phyloP scores from a whole-genome alignment of 2,113 vertebrate species.

The Odocoileus hemionus region DNA sequence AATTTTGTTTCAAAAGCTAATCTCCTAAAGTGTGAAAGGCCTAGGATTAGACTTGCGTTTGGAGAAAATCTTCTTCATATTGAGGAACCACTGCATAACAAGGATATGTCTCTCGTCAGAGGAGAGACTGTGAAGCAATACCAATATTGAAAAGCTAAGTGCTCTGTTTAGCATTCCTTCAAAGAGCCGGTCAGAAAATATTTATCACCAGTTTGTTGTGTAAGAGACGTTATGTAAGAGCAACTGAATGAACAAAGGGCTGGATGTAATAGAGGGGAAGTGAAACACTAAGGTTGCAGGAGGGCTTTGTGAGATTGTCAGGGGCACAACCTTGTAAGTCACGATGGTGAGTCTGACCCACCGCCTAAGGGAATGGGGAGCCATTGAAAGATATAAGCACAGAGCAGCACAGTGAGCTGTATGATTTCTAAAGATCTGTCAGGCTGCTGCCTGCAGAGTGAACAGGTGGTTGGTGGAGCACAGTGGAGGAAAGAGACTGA shows the following conservation, averaged over 20 bases:
- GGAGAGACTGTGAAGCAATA: background rate
- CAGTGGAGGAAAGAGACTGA: background rate
- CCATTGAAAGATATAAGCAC: background rate
- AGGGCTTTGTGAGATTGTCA: background rate
- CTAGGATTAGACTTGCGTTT: background rate
- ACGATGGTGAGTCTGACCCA: background rate
- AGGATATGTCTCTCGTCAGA: accelerated
- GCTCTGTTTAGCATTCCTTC: background rate
- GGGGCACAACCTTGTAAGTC: background rate
- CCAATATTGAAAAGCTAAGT: background rate
- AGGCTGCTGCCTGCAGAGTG: background rate
- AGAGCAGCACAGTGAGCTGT: background rate
- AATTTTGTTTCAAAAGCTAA: background rate
- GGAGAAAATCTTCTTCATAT: background rate
- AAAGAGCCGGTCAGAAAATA: background rate
- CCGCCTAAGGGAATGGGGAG: background rate
- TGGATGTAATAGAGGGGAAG: background rate
- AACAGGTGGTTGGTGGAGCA: background rate
- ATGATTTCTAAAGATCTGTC: background rate
- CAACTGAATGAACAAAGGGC: background rate
- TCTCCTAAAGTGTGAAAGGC: background rate
- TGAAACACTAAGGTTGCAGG: background rate
- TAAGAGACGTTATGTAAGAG: background rate
- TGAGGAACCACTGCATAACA: background rate
- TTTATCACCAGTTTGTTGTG: background rate